Conservation (phyloP, 1,140 invertebrate species). For the Apis cerana region DNA sequence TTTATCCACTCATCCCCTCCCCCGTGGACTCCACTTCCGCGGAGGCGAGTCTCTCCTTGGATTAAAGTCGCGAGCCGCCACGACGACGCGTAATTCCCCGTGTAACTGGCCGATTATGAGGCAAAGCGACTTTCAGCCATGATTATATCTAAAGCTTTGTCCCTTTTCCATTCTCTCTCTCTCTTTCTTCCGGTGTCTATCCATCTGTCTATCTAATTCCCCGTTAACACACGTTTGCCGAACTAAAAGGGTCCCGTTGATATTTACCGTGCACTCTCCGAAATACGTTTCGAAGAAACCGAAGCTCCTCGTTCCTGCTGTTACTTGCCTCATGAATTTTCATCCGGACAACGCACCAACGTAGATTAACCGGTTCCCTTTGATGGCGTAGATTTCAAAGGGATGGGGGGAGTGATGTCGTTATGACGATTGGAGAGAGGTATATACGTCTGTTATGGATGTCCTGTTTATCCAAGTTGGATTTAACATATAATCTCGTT, state of each 20-base stretch:
- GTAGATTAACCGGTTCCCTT: slow-evolving; percentile 1
- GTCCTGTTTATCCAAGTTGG: background rate
- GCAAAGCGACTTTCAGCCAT: slow-evolving; percentile 61
- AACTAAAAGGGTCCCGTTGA: slow-evolving; percentile 49
- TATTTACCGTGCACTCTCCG: slow-evolving; percentile 51
- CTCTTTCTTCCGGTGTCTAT: too few species aligned
- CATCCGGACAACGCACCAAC: slow-evolving; percentile 3
- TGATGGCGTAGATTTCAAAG: background rate
- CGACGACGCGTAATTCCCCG: slow-evolving; percentile 61
- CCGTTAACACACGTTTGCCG: slow-evolving; percentile 48
- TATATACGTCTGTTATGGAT: background rate
- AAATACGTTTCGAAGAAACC: slow-evolving; percentile 49
- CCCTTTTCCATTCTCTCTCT: background rate
- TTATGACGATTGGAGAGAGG: background rate
- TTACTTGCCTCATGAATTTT: slow-evolving; percentile 46
- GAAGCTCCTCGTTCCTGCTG: background rate
- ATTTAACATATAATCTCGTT: too few species aligned
- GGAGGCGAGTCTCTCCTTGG: slow-evolving; percentile 50
- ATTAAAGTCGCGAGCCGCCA: slow-evolving; percentile 61
- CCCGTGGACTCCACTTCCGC: background rate
- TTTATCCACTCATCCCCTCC: background rate
- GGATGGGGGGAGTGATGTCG: background rate
- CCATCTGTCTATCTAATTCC: background rate
- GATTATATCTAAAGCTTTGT: slow-evolving; percentile 36
- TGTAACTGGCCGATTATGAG: slow-evolving; percentile 66